phyloP scores from a whole-genome alignment of 1,140 invertebrate genomes.

The Drosophila dunni region DNA sequence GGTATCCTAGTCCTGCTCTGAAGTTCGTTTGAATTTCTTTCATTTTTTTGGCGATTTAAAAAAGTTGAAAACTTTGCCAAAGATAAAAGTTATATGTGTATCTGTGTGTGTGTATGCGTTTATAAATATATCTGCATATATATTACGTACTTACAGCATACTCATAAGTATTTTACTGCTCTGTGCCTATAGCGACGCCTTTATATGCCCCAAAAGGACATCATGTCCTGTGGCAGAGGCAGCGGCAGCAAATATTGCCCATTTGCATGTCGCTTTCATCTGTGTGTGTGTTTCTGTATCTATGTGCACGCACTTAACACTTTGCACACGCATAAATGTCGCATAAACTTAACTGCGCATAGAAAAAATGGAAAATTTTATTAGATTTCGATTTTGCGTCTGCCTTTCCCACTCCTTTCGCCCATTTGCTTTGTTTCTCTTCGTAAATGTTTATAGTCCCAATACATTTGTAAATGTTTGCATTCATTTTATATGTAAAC shows the following conservation, averaged over 20 bases:
- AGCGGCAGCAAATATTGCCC: constrained; percentile 67
- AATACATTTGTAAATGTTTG: constrained; percentile 76
- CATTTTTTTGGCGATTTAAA: constrained; percentile 72
- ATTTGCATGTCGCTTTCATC: constrained; percentile 54
- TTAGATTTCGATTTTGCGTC: constrained; percentile 72
- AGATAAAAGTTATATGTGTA: constrained; percentile 67
- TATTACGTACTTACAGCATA: constrained; percentile 45
- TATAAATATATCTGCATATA: constrained; percentile 47
- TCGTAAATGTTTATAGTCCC: constrained; percentile 72
- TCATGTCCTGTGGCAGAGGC: constrained; percentile 33
- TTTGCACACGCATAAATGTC: constrained; percentile 74
- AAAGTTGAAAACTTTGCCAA: constrained; percentile 79
- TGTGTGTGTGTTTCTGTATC: constrained; percentile 25
- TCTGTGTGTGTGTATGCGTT: constrained; percentile 33
- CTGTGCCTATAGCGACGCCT: constrained; percentile 63
- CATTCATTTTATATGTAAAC: constrained; percentile 59
- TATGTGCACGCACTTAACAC: constrained; percentile 59
- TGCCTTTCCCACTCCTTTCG: constrained; percentile 17
- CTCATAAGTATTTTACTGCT: constrained; percentile 63
- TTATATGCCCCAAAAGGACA: constrained; percentile 42
- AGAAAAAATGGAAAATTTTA: constrained; percentile 80
- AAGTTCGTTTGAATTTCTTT: constrained; percentile 77
- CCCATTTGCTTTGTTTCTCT: constrained; percentile 27
- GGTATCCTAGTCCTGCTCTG: constrained; percentile 31
- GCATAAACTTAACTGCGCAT: constrained; percentile 80